Base-by-base conservation (phyloP, 2,888 invertebrate genomes). In the Thelaira solivaga region DNA sequence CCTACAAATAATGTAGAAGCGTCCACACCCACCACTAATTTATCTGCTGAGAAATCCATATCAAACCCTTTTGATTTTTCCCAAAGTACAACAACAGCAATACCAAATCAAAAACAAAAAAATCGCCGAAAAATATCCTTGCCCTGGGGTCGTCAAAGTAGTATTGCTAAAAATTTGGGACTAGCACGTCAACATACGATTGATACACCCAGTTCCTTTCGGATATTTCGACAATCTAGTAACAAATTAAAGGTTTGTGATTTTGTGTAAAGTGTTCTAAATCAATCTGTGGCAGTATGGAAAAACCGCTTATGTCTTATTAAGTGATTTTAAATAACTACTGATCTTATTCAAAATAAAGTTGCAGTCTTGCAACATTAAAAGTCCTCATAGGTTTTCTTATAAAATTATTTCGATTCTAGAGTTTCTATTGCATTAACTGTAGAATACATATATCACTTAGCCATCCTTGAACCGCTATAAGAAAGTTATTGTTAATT, bases 111-210 rank as follows among this genome's bases (percentile, higher is more conserved):
- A 90, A 89, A 91, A 89, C 88, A 93, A 87, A 95, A 94, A 87
- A 92, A 93, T 82, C 92, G 94, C 80, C 92, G 96, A 85, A 96
- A 96, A 90, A 96, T 96, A 84, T 96, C 96, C 68, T 90, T 96
- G 87, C 96, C 96, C 82, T 96, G 96, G 96, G 96, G 96, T 90
- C 91, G 96, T 64, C 95, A 96, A 89, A 93, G 93, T 84, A 95
- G 95, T 76, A 92, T 94, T 83, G 91, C 92, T 85, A 91, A 92
- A 84, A 95, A 94, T 89, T 93, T 94, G 80, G 91, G 92, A 69
- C 92, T 96, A 71, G 92, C 95, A 77, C 92, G 96, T 68, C 96
- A 96, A 89, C 96, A 96, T 89, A 96, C 96, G 89, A 96, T 96
- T 90, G 96, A 96, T 90, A 95, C 96, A 82, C 96, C 96, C 85